phyloP scores from a whole-genome alignment of 1,140 invertebrate genomes.

The Drosophila funebris region DNA sequence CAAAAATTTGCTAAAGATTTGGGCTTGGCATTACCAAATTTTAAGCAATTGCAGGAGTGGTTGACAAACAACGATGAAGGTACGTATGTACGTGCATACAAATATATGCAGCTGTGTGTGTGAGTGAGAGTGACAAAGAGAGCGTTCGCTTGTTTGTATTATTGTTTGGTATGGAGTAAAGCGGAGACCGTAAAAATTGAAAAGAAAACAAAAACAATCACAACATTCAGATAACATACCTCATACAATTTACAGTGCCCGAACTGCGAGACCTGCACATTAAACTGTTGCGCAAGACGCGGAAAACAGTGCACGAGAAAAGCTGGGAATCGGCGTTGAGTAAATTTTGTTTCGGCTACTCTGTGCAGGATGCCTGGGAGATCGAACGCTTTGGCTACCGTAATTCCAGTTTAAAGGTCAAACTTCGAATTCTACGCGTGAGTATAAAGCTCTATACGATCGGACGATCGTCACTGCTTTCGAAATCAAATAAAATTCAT shows the following conservation, averaged over 20 bases:
- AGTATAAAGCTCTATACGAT: too few species aligned
- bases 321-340: constrained; percentile 95
- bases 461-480: too few species aligned
- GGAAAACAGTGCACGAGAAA: constrained; percentile 92
- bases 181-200: constrained; percentile 34
- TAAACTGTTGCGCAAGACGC: constrained; percentile 93
- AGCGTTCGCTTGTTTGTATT: constrained; percentile 44
- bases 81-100: constrained; percentile 83
- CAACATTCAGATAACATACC: constrained; percentile 79
- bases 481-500: too few species aligned
- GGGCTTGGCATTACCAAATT: constrained; percentile 90
- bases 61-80: constrained; percentile 94
- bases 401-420: constrained; percentile 93
- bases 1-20: constrained; percentile 93
- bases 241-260: constrained; percentile 86
- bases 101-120: constrained; percentile 23
- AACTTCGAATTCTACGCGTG: constrained; percentile 94
- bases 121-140: constrained; percentile 1
- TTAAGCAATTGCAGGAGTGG: constrained; percentile 93
- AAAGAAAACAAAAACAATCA: constrained; percentile 64
- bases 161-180: constrained; percentile 58
- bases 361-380: constrained; percentile 97
- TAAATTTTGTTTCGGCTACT: constrained; percentile 95
- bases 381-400: constrained; percentile 98
- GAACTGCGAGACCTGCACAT: constrained; percentile 94